These are phyloP conservation scores for Sphaeridia pumilis DNA, from an alignment of 2,888 invertebrate species.

Conservation along the genomic window DNA sequence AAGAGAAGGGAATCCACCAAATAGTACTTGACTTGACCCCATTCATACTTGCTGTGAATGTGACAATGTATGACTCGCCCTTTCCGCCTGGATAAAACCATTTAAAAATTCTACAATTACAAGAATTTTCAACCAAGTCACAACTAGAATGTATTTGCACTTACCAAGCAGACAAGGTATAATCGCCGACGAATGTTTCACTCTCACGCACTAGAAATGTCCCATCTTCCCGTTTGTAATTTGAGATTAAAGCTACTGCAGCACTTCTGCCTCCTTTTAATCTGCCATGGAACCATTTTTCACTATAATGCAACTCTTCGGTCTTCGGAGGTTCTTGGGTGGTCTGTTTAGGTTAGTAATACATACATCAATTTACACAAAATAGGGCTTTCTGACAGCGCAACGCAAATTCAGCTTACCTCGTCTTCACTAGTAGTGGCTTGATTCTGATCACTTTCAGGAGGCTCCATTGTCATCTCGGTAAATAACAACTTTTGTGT, in stretches of 20 bases:
- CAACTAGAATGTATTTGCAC: too few species aligned
- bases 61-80: constrained; percentile 84
- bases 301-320: constrained; percentile 75
- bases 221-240: constrained; percentile 75
- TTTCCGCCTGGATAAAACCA: constrained; percentile 44
- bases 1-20: constrained; percentile 77
- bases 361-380: too few species aligned
- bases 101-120: too few species aligned
- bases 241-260: constrained; percentile 59
- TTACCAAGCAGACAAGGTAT: constrained; percentile 83
- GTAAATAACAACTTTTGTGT: constrained; percentile 79
- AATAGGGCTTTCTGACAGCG: too few species aligned
- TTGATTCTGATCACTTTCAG: constrained; percentile 40
- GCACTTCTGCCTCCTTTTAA: constrained; percentile 66
- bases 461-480: constrained; percentile 44
- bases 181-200: constrained; percentile 91
- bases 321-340: constrained; percentile 40
- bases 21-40: constrained; percentile 78
- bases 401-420: too few species aligned
- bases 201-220: constrained; percentile 87
- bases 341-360: too few species aligned
- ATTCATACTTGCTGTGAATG: constrained; percentile 76
- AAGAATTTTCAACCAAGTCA: too few species aligned
- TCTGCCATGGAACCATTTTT: constrained; percentile 89
- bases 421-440: constrained; percentile 49